Evolutionary conservation across 1,140 invertebrate genomes (phyloP), one percentile per base, ranked within the genome.

Genomic region (Diorhabda sublineata): DNA sequence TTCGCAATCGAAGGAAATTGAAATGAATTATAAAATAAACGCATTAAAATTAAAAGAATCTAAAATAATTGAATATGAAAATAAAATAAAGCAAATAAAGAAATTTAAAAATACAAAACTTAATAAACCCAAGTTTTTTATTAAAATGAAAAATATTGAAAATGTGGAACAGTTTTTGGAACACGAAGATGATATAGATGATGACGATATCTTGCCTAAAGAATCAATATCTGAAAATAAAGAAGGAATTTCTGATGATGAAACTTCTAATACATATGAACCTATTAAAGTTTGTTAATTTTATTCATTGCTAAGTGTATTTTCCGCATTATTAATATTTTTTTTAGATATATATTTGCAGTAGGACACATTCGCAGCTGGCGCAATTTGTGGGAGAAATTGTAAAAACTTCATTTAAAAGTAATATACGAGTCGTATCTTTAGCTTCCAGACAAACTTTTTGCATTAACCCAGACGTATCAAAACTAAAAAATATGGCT

Each of bases 321-420:
- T 61, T 26, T 58, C 66, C 5, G 68, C 44, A 47, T 67, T 67
- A 52, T 52, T 6, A 52, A 52, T 52, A 52, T 6, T 52, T 42
- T 58, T 47, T 66, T 60, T 58, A 69, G 58, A 64, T 69, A 58
- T 64, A 58, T 7, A 69, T 64, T n/a, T 63, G 52, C 76, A 98
- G 95, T 71, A 86, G 97, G 80, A 99, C 97, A 45, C 97, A 99
- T 84, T 98, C 96, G 5, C 97, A 99, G 80, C 82, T 99, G 42
- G 88, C 92, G 2, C 97, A 99, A 81, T 96, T 98, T 85, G 88
- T 98, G 43, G 86, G 89, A 64, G 97, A 99, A 86, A 85, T 99
- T 0, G 89, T 92, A 71, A 91, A 90, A 77, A 98, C 93, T 73
- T 85, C 88, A 5, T 97, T 92, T 83, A 85, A 84, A 44, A 81